These are phyloP conservation scores for Brachionichthys hirsutus DNA, from an alignment of 2,113 vertebrate genomes.

Conservation along the genomic window DNA sequence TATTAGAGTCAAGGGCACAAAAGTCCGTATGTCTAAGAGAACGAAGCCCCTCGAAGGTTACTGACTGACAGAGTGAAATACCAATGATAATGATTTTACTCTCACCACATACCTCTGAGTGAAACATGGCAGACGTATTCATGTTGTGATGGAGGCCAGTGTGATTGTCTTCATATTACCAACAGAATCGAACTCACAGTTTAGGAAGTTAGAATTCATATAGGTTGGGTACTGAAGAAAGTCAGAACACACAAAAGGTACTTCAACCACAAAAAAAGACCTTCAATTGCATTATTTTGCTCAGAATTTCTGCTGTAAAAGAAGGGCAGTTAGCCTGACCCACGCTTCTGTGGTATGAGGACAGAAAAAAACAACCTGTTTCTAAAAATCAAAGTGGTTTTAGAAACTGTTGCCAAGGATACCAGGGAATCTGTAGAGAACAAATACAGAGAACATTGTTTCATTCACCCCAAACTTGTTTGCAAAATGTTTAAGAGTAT, in stretches of 20 bases:
- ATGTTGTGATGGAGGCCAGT: conserved; percentile 28
- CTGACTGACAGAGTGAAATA: conserved; percentile 55
- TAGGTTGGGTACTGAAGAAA: background rate
- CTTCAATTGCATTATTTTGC: background rate
- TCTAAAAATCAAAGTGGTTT: no score
- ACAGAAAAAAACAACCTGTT: no score
- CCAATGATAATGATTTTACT: conserved; percentile 46
- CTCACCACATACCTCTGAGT: conserved; percentile 36
- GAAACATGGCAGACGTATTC: conserved; percentile 41
- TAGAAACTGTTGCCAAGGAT: no score
- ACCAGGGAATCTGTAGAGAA: background rate
- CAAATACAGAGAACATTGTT: background rate
- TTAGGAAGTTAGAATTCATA: conserved; percentile 2
- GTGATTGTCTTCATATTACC: conserved; percentile 26
- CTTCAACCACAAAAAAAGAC: background rate
- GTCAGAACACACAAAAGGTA: background rate
- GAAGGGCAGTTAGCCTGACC: background rate
- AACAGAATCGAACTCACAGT: conserved; percentile 2
- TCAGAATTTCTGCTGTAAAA: background rate
- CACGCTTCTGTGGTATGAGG: background rate
- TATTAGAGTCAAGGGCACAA: conserved; percentile 71
- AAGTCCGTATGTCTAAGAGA: conserved; percentile 60
- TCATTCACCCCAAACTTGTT: no score
- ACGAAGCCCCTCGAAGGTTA: conserved; percentile 54
- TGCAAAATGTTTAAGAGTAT: no score